phyloP scores from a whole-genome alignment of 2,888 invertebrate genomes.

The Yponomeuta cagnagella region DNA sequence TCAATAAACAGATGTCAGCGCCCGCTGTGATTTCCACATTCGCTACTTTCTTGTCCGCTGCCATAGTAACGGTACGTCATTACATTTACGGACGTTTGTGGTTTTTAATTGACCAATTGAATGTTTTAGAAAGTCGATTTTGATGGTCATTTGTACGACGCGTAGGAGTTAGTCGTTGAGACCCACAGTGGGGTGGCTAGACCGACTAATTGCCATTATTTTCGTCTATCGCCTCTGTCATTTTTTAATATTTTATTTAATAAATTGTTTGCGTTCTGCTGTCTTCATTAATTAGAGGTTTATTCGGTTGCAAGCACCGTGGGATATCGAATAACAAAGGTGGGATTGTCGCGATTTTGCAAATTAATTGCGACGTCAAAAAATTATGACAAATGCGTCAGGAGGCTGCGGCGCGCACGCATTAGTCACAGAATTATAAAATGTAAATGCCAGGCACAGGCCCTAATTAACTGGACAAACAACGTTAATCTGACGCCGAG shows the following conservation, averaged over 20 bases:
- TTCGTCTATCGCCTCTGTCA: not conserved
- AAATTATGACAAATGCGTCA: conserved; percentile 70
- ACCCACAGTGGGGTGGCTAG: not conserved
- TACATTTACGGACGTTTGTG: conserved; percentile 37
- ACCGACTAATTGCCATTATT: not conserved
- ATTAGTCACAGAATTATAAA: conserved; percentile 68
- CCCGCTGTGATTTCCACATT: conserved; percentile 56
- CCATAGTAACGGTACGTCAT: conserved; percentile 34
- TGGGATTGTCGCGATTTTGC: conserved; percentile 57
- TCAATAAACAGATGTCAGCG: conserved; percentile 40
- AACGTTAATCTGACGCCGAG: conserved; percentile 45
- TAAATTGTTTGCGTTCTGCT: conserved; percentile 36
- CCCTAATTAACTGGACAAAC: conserved; percentile 54
- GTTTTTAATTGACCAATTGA: conserved; percentile 46
- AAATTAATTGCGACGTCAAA: conserved; percentile 71
- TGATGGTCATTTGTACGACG: conserved; percentile 18
- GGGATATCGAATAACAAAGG: conserved; percentile 46
- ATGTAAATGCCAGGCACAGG: conserved; percentile 49
- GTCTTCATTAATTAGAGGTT: conserved; percentile 47
- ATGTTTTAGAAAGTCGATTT: conserved; percentile 39
- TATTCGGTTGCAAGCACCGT: conserved; percentile 42
- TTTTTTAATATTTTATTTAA: not conserved
- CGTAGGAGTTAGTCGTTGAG: not conserved
- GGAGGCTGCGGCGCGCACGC: conserved; percentile 41
- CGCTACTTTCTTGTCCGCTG: conserved; percentile 38